Base-by-base conservation (phyloP, 2,113 vertebrate species). In the Ptychochromis oligacanthus region DNA sequence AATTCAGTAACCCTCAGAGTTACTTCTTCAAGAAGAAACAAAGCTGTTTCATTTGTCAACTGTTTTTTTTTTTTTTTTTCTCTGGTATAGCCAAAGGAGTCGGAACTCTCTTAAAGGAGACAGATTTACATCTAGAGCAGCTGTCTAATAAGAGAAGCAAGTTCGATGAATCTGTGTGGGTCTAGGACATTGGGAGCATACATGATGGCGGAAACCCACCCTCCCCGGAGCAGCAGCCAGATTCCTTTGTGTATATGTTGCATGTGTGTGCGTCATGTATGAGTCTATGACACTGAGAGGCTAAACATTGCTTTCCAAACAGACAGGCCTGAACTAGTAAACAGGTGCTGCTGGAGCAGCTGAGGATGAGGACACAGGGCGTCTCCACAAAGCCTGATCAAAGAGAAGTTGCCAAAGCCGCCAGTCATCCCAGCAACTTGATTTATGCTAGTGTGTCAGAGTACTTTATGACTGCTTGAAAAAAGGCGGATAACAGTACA, bases 271-370 rank as follows among this genome's bases (percentile, higher is more conserved):
- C 38, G 86, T 94, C 90, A 92, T 74, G 84, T 87, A 85, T 82
- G 87, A 82, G 65, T 76, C 70, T 65, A 15, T 89, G 91, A 92
- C 88, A 88, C 18, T 75, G 86, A 91, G 87, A 84, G 84, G 83
- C 88, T 87, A 81, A 88, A 85, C 75, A 24, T 38, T 60, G 85
- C 82, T 84, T 88, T 92, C 76, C 75, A 75, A 94, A 93, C 94
- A 93, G 95, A 93, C 95, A 95, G 95, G 96, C 93, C 96, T 90
- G 93, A 93, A 97, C 96, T 95, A 85, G 96, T 95, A 96, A 96
- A 96, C 96, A 97, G 97, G 97, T 97, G 97, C 95, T 95, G 95
- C 90, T 89, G 84, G 93, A 95, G 92, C 93, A 93, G 93, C 91
- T 92, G 89, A 93, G 86, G 94, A 94, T 93, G 94, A 93, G 93